Evolutionary conservation across 2,888 invertebrate species (phyloP), one percentile per base, ranked within the genome.

Genomic region (Andrena bicolor): DNA sequence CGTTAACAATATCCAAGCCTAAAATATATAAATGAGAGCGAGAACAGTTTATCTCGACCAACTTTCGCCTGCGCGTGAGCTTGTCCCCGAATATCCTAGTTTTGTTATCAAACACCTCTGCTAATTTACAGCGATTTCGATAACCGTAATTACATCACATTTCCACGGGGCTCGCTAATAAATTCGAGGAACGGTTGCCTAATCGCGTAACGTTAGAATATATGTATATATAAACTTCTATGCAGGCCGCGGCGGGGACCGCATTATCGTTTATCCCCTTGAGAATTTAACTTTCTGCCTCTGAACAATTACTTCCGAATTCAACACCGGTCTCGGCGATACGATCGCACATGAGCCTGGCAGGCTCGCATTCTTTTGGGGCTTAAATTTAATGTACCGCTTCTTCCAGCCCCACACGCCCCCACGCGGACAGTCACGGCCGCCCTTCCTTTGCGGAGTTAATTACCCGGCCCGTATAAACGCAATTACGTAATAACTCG

Each of bases 401-500:
- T 56, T 30, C 41, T 41, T 32, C 30, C 10, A 7, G n/a, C 49
- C 61, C 23, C 16, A 23, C 10, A 16, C 13, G 35, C 61, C 16
- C 23, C 20, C 2, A 41, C 20, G 35, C 26, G 56, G 51, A 41
- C 48, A 61, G 53, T 61, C 28, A n/a, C 63, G 28, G 56, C 63
- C 23, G 5, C 61, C 26, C 53, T 58, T 64, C 32, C 70, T 48
- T 16, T 56, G 41, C 30, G 68, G 70, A 84, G 85, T 86, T 90
- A 90, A 90, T 89, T 90, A 89, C 66, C 71, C 72, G 32, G 60
- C 32, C 64, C 60, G 74, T 65, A 65, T 66, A 83, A 82, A 88
- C 73, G 84, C 69, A 89, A 88, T 89, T 90, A 90, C 80, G 75
- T 83, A 85, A 81, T 82, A 68, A 85, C 73, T 86, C 61, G 81